A percentile compares a stretch with the other conserved stretches of the same genome.
Evolutionary conservation across 1,140 invertebrate genomes (phyloP).

Genomic region (Halictus rubicundus): DNA sequence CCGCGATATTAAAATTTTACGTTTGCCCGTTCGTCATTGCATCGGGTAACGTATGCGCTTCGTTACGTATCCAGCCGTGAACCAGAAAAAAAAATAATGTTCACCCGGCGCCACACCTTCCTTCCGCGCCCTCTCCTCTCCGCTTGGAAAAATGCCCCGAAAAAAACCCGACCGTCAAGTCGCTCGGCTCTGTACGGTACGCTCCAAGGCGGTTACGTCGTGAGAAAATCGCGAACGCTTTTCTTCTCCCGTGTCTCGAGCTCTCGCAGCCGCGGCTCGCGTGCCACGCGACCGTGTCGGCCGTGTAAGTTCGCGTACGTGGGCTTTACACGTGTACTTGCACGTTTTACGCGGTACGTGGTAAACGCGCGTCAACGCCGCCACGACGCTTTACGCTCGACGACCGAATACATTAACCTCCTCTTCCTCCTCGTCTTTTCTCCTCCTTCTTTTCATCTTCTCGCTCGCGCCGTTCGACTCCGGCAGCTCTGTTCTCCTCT

Average conservation of each 20-base stretch:
- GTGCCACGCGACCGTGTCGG: constrained; percentile 44
- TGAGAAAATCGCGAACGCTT: not conserved
- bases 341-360: constrained; percentile 53
- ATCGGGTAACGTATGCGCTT: constrained; percentile 6
- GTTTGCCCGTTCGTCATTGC: not conserved
- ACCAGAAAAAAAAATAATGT: not conserved
- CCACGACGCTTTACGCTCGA: constrained; percentile 44
- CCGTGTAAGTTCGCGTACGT: constrained; percentile 36
- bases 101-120: too few species aligned
- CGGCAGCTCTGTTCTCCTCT: not conserved
- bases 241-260: not conserved
- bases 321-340: constrained; percentile 35
- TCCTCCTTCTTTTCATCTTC: not conserved
- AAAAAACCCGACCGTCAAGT: not conserved
- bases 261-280: not conserved
- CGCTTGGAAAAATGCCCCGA: not conserved
- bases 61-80: not conserved
- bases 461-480: not conserved
- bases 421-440: not conserved
- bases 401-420: constrained; percentile 55
- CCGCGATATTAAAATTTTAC: constrained; percentile 20
- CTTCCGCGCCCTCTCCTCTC: too few species aligned
- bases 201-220: too few species aligned
- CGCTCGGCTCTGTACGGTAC: too few species aligned
- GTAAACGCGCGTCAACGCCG: constrained; percentile 33